Conservation (phyloP, 2,113 vertebrate species). For the Onychorhynchus coronatus region DNA sequence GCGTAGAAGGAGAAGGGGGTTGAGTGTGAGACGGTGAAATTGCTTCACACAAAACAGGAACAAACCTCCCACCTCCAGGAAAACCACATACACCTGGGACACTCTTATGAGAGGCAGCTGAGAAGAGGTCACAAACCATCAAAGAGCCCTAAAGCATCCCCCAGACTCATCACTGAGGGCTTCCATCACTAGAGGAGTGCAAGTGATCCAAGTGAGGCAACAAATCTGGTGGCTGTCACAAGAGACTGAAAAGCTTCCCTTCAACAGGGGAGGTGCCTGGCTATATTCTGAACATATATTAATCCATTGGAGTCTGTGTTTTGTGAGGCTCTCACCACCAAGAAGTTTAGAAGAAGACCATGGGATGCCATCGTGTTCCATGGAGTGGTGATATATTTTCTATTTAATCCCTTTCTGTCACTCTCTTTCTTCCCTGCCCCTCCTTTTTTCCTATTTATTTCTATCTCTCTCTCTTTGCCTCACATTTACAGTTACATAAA, state of each 20-base stretch:
- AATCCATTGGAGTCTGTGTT: neutral
- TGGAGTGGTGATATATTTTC: neutral
- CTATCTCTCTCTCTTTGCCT: neutral
- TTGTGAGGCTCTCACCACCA: neutral
- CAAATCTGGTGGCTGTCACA: neutral
- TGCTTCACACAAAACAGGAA: neutral
- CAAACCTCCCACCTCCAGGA: neutral
- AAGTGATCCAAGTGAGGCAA: neutral
- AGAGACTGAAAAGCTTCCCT: neutral
- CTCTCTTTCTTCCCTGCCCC: neutral
- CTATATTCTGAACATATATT: neutral
- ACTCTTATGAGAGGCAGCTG: neutral
- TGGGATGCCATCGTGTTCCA: neutral
- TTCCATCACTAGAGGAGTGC: neutral
- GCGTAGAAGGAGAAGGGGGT: too few species aligned
- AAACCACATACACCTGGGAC: neutral
- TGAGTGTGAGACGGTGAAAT: neutral
- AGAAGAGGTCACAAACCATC: neutral
- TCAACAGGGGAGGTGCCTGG: neutral
- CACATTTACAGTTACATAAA: neutral
- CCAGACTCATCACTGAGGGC: neutral
- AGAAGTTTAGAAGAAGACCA: neutral
- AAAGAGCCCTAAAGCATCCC: neutral
- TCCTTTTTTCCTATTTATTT: neutral
- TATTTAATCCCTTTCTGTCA: neutral